Evolutionary conservation across 2,888 invertebrate genomes (phyloP), one percentile per base, ranked within the genome.

Genomic region (Teleiodes luculella): DNA sequence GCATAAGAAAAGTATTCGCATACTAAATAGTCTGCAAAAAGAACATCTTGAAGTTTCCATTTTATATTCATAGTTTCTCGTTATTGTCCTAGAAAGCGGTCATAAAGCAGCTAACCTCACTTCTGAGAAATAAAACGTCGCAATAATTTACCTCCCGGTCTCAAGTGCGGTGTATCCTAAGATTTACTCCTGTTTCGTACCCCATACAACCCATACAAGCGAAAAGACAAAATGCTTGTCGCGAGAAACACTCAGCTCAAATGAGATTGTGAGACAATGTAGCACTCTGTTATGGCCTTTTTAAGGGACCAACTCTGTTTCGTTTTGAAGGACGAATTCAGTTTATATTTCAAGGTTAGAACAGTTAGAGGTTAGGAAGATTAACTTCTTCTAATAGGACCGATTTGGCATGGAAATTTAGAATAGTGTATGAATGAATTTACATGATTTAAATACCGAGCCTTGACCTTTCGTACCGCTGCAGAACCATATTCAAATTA

Each of bases 231-330:
- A 41, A 41, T 41, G 39, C 39, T 18, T 41, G 39, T 41, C 39
- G 39, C 39, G 18, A 11, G 39, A 41, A 24, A 41, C 39, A 41
- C 39, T 41, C 39, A 16, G 18, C 39, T 41, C 18, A 41, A 41
- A 41, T 41, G 39, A 41, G 39, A 41, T 41, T 41, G 39, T 18
- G 39, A 41, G 18, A 41, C 39, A 18, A 41, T 41, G 39, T 41
- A 41, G 39, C 39, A 41, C 39, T 41, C 18, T 41, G 39, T 41
- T 41, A 41, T 4, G 18, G 18, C 20, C 39, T 41, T 41, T 41
- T 41, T 41, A 41, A 18, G 39, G 39, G 18, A 18, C 3, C 24
- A 24, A 24, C 3, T 3, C 6, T 24, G 3, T 24, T 24, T 24
- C 6, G 6, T 24, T n/a, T n/a, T n/a, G n/a, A n/a, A n/a, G n/a